Evolutionary conservation across 2,113 vertebrate species (phyloP).

Genomic region (Psettodes erumei): DNA sequence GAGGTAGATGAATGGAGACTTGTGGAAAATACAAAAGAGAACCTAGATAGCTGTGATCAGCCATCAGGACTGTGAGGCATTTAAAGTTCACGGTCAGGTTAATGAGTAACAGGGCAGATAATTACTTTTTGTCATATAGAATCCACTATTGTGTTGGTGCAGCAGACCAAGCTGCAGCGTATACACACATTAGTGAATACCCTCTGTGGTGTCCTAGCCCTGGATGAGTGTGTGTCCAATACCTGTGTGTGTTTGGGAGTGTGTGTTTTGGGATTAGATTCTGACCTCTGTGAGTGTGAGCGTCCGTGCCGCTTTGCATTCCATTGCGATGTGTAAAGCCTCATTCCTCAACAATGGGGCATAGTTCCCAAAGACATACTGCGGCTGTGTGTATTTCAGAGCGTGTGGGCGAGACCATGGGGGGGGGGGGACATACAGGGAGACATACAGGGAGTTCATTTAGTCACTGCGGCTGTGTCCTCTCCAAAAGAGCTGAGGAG

Average conservation of each 20-base stretch:
- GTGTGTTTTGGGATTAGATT: constrained; percentile 67
- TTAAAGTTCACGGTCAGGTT: not conserved
- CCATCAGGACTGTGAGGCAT: constrained; percentile 27
- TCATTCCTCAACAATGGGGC: constrained; percentile 71
- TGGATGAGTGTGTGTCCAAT: constrained; percentile 34
- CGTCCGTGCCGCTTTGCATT: constrained; percentile 62
- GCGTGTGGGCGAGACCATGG: constrained; percentile 33
- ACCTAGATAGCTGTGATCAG: not conserved
- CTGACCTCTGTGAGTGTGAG: constrained; percentile 26
- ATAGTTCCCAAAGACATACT: constrained; percentile 66
- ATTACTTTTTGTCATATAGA: not conserved
- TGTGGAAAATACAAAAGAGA: not conserved
- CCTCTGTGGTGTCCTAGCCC: not conserved
- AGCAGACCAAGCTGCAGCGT: not conserved
- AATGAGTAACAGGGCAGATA: not conserved
- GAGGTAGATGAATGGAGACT: not conserved
- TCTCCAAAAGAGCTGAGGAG: constrained; percentile 5
- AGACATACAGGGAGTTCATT: constrained; percentile 59
- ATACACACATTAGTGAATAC: not conserved
- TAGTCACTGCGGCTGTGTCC: constrained; percentile 13
- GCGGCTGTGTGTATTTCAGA: constrained; percentile 35
- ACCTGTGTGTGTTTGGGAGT: constrained; percentile 42
- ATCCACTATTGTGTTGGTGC: not conserved
- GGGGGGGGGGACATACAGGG: constrained; percentile 50
- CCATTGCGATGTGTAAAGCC: constrained; percentile 70